Base-by-base conservation (phyloP, 2,113 vertebrate genomes). In the Vulpes vulpes region DNA sequence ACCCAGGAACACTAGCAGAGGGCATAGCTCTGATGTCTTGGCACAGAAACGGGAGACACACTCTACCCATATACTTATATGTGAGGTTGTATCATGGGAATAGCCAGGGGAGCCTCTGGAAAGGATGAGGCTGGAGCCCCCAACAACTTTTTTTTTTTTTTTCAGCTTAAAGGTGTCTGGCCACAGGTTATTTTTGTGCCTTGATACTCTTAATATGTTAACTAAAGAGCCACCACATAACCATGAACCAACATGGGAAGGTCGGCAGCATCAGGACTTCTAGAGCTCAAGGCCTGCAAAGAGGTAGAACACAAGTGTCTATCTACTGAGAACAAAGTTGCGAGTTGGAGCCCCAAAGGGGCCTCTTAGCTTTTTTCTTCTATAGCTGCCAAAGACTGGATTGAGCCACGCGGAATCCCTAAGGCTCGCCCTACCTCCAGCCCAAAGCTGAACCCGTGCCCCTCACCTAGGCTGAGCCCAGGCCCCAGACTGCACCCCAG, bases 121-220 rank as follows among this genome's bases (percentile, higher is more conserved):
- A 91, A 93, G 73, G 38, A 51, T 83, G 73, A 82, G 93, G 32
- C 27, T 78, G 60, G 64, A 43, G n/a, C 67, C 22, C 20, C 55
- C 30, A 74, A 20, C 43, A 78, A 49, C 32, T 76, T 64, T 79
- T 96, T 71, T 65, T n/a, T 53, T 53, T 80, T 96, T 69, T 62
- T 55, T 74, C 71, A 27, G 53, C 53, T 88, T 84, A 59, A 88
- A 95, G 79, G 79, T 95, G 87, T 91, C 88, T 96, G 85, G 73
- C 93, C 96, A 94, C 82, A 92, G 91, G 91, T 93, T 96, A 93
- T 95, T 96, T 96, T 86, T 90, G 79, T 62, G 67, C 51, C 67
- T n/a, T 35, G 65, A 95, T 95, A 86, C 43, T 95, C 84, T 96
- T 53, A 51, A 69, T 97, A 90, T 78, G 59, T 73, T 89, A 96